Conservation (phyloP, 2,113 vertebrate species). For the Buteo buteo region DNA sequence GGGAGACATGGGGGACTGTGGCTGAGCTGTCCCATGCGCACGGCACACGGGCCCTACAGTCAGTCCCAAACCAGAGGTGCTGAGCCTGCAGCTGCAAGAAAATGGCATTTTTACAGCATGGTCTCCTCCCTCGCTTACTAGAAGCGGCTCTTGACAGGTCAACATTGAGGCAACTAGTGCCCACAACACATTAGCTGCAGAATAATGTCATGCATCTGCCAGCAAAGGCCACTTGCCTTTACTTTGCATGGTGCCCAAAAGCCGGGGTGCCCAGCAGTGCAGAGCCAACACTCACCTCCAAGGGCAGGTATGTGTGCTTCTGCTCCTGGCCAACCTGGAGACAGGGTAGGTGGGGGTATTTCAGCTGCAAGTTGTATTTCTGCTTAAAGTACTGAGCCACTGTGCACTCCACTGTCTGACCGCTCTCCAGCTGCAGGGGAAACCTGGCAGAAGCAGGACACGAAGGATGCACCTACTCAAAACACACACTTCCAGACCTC, state of each 20-base stretch:
- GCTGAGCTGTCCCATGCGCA: neutral
- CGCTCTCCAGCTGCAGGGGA: constrained; percentile 81
- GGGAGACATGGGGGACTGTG: accelerated
- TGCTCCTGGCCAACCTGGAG: constrained; percentile 98
- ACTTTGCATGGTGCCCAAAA: neutral
- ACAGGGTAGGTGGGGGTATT: constrained; percentile 92
- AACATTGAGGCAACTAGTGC: neutral
- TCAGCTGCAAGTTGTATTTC: constrained; percentile 84
- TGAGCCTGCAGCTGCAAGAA: neutral
- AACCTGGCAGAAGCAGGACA: constrained; percentile 67
- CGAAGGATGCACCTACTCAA: neutral
- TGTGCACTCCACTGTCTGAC: constrained; percentile 84
- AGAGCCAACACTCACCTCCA: constrained; percentile 84
- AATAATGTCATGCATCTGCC: neutral
- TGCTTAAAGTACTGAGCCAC: constrained; percentile 86
- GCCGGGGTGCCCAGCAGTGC: accelerated
- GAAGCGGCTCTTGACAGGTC: neutral
- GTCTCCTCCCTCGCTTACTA: neutral
- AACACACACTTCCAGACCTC: neutral
- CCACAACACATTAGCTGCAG: neutral
- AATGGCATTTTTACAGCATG: neutral
- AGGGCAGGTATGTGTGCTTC: constrained; percentile 97
- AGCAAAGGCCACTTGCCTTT: neutral
- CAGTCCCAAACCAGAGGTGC: neutral
- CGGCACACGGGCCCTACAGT: neutral